Conservation (phyloP, 1,140 invertebrate genomes). For the Anoplophora glabripennis region DNA sequence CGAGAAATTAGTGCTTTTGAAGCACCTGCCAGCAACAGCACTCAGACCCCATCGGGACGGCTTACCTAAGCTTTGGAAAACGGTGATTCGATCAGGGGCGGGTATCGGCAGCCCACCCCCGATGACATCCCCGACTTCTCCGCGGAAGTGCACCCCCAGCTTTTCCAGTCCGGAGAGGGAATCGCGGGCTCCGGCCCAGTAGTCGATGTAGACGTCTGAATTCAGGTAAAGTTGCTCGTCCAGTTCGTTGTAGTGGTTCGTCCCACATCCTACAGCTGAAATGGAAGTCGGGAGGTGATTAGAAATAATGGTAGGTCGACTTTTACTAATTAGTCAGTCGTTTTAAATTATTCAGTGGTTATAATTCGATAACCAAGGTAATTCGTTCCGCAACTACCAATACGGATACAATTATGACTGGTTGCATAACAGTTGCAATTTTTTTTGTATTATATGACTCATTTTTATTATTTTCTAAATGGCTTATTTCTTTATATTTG, state of each 20-base stretch:
- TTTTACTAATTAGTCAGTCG: no score
- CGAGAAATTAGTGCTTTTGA: no score
- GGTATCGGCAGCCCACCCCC: constrained; percentile 18
- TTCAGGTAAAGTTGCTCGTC: constrained; percentile 44
- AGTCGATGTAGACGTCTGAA: constrained; percentile 47
- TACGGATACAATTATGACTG: no score
- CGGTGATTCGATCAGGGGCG: constrained; percentile 25
- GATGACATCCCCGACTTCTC: constrained; percentile 48
- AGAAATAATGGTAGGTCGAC: no score
- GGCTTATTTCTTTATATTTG: no score
- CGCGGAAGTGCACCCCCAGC: constrained; percentile 38
- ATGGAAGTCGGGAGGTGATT: neutral
- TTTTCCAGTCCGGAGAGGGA: constrained; percentile 47
- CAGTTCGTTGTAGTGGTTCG: constrained; percentile 48
- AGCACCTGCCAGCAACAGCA: no score
- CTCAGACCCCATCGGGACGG: neutral
- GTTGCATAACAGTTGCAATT: no score
- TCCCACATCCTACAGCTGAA: constrained; percentile 50
- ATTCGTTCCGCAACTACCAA: no score
- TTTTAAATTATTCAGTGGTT: no score
- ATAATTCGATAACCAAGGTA: no score
- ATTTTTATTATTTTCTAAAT: no score
- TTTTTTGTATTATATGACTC: no score
- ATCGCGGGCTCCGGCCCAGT: constrained; percentile 40
- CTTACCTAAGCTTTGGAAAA: constrained; percentile 48